Evolutionary conservation across 35 echinoderm and acorn worm genomes (phyloP).

Genomic region (Holothuria glaberrima): DNA sequence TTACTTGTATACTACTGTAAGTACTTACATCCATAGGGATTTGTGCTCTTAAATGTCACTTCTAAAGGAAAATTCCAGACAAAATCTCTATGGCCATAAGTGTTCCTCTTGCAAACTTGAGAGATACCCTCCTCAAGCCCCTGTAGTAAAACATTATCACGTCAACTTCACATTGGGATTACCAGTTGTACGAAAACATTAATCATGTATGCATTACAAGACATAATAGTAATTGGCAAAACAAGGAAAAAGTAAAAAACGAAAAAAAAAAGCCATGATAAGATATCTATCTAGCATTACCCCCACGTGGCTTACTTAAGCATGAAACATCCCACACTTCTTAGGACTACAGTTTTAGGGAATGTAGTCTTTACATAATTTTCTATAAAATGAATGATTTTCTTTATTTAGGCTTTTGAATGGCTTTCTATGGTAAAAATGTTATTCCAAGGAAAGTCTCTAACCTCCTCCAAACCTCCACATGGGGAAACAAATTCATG

Average conservation of each 20-base stretch:
- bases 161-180: too few species aligned
- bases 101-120: slow-evolving; percentile 88
- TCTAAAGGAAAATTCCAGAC: slow-evolving; percentile 97
- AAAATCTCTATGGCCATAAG: slow-evolving; percentile 73
- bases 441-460: too few species aligned
- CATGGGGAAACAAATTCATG: too few species aligned
- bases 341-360: too few species aligned
- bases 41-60: slow-evolving; percentile 98
- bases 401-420: too few species aligned
- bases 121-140: slow-evolving; percentile 97
- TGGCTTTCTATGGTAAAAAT: too few species aligned
- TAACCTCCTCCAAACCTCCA: too few species aligned
- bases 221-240: background rate
- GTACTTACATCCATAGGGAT: slow-evolving; percentile 97
- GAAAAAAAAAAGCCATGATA: background rate
- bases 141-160: slow-evolving; percentile 37
- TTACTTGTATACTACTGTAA: too few species aligned
- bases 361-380: too few species aligned
- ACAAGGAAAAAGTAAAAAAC: background rate
- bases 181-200: background rate
- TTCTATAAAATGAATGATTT: too few species aligned
- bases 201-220: background rate
- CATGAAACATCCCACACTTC: too few species aligned
- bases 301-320: background rate
- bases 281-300: background rate